Evolutionary conservation across 2,888 invertebrate genomes (phyloP).

Genomic region (Rhodophaea formosa): DNA sequence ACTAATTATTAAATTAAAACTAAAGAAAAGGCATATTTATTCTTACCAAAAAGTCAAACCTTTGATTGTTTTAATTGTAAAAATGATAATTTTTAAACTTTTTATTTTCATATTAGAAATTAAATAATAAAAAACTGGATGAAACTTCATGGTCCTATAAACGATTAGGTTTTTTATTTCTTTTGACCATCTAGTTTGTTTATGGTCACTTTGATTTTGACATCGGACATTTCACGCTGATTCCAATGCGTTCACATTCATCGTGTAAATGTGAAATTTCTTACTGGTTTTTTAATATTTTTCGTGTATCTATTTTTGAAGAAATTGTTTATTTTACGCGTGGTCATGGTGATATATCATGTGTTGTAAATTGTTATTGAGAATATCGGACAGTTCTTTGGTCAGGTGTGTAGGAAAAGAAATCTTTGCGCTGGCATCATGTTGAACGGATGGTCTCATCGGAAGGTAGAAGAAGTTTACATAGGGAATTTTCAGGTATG

Average conservation of each 20-base stretch:
- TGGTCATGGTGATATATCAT: slow-evolving; percentile 74
- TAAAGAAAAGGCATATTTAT: too few relatives aligned
- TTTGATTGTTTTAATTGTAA: too few relatives aligned
- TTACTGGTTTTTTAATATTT: slow-evolving; percentile 75
- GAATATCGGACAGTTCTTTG: slow-evolving; percentile 49
- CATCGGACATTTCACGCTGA: slow-evolving; percentile 39
- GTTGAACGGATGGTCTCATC: slow-evolving; percentile 77
- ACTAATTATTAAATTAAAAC: not conserved
- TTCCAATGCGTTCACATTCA: slow-evolving; percentile 58
- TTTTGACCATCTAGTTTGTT: slow-evolving; percentile 25
- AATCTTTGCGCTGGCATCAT: slow-evolving; percentile 63
- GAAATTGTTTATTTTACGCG: slow-evolving; percentile 72
- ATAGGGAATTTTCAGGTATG: slow-evolving; percentile 66
- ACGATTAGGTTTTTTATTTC: slow-evolving; percentile 1
- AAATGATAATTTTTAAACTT: too few relatives aligned
- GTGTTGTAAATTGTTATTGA: slow-evolving; percentile 64
- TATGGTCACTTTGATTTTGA: slow-evolving; percentile 32
- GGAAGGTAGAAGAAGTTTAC: slow-evolving; percentile 58
- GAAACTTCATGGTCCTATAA: not conserved
- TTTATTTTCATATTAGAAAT: not conserved
- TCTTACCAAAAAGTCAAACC: too few relatives aligned
- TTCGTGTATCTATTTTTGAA: slow-evolving; percentile 77
- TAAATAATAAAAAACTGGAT: not conserved
- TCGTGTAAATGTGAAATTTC: slow-evolving; percentile 69
- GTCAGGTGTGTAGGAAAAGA: slow-evolving; percentile 52